Percentiles rank a stretch among this genome's conserved stretches.
These are phyloP conservation scores for Acyrthosiphon pisum DNA, from an alignment of 1,140 invertebrate genomes.

Conservation along the genomic window DNA sequence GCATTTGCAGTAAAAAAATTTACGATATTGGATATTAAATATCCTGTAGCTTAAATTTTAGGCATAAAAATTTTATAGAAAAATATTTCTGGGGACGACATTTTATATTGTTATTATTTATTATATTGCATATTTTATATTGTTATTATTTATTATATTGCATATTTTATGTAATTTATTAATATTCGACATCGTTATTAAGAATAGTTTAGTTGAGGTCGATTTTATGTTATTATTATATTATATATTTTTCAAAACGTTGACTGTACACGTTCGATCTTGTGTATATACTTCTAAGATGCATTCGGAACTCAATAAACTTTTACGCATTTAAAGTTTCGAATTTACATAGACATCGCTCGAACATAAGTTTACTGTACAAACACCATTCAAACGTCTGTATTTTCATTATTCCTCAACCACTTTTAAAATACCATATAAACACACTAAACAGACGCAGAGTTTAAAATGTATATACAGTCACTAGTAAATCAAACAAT, in stretches of 20 bases:
- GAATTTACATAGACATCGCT: constrained; percentile 2
- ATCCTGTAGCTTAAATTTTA: background rate
- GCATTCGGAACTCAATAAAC: background rate
- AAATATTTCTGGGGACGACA: background rate
- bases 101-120: no score
- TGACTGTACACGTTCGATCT: background rate
- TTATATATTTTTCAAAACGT: background rate
- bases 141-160: no score
- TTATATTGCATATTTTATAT: no score
- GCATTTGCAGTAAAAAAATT: no score
- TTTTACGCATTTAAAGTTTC: constrained; percentile 6
- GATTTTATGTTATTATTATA: background rate
- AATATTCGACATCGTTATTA: background rate
- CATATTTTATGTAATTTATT: background rate
- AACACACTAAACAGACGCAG: background rate
- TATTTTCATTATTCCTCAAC: background rate
- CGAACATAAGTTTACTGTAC: background rate
- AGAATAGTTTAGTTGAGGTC: background rate
- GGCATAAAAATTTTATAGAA: background rate
- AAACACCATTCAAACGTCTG: background rate
- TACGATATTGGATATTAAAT: background rate
- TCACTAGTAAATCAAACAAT: background rate
- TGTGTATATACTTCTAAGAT: background rate
- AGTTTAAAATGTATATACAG: background rate
- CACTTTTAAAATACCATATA: background rate